phyloP scores from a whole-genome alignment of 1,140 invertebrate genomes.

The Neuroterus valhalla region DNA sequence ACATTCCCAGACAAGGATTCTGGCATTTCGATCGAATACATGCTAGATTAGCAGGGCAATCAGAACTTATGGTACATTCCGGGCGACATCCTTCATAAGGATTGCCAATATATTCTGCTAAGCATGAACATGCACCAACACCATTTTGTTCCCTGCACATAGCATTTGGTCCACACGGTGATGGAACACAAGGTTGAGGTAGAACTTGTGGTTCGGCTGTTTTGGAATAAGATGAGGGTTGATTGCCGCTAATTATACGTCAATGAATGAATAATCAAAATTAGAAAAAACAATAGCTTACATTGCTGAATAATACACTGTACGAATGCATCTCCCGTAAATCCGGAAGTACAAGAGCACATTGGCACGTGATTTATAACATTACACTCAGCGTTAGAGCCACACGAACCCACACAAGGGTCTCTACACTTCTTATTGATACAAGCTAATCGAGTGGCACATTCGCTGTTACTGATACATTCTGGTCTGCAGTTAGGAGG shows the following conservation, averaged over 20 bases:
- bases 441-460: constrained; percentile 79
- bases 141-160: constrained; percentile 80
- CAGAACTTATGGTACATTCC: constrained; percentile 82
- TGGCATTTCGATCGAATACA: constrained; percentile 84
- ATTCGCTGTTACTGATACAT: constrained; percentile 81
- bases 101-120: constrained; percentile 81
- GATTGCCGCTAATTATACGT: too few species aligned
- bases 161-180: constrained; percentile 84
- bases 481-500: constrained; percentile 82
- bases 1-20: constrained; percentile 84
- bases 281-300: constrained; percentile 69
- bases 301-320: constrained; percentile 78
- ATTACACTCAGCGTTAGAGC: constrained; percentile 80
- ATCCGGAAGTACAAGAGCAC: constrained; percentile 80
- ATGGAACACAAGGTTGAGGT: constrained; percentile 76
- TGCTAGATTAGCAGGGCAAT: constrained; percentile 82
- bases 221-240: not conserved
- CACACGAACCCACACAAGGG: constrained; percentile 83
- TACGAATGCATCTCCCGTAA: constrained; percentile 81
- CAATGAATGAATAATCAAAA: not conserved
- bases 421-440: constrained; percentile 82
- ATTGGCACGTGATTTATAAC: constrained; percentile 83
- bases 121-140: constrained; percentile 81
- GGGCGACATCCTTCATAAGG: constrained; percentile 84
- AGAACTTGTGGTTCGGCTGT: constrained; percentile 58